phyloP scores from a whole-genome alignment of 2,113 vertebrate species.

The Rynchops niger region DNA sequence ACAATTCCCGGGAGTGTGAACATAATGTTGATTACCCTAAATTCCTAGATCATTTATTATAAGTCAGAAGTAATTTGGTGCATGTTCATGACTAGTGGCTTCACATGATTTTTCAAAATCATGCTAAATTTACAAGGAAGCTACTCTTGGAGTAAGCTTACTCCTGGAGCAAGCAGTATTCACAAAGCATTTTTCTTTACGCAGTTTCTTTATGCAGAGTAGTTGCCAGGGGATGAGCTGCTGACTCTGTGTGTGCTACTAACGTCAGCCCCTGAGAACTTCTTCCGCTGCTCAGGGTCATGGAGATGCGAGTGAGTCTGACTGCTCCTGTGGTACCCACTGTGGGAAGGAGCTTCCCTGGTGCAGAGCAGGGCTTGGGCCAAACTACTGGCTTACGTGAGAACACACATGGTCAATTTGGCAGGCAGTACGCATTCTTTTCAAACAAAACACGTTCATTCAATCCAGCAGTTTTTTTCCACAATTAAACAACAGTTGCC shows the following conservation, averaged over 20 bases:
- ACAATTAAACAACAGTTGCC: neutral
- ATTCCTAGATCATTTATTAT: neutral
- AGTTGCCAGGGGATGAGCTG: neutral
- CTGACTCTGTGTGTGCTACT: neutral
- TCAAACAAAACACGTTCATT: neutral
- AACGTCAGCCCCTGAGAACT: accelerated
- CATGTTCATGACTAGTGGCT: neutral
- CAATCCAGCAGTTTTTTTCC: neutral
- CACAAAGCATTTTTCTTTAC: neutral
- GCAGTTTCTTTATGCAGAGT: neutral
- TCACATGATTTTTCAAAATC: neutral
- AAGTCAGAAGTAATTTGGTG: neutral
- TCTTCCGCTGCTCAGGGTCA: neutral
- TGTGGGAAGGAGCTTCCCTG: neutral
- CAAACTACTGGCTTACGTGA: neutral
- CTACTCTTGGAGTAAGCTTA: too few species aligned
- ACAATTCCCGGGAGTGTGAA: neutral
- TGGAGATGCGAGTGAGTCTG: neutral
- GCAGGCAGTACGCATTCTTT: neutral
- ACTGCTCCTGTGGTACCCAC: accelerated
- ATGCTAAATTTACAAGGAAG: neutral
- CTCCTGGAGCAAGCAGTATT: neutral
- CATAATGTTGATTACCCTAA: neutral
- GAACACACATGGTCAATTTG: neutral
- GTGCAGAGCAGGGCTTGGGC: neutral